Evolutionary conservation across 2,113 vertebrate genomes (phyloP).

Genomic region (Xerus inauris): DNA sequence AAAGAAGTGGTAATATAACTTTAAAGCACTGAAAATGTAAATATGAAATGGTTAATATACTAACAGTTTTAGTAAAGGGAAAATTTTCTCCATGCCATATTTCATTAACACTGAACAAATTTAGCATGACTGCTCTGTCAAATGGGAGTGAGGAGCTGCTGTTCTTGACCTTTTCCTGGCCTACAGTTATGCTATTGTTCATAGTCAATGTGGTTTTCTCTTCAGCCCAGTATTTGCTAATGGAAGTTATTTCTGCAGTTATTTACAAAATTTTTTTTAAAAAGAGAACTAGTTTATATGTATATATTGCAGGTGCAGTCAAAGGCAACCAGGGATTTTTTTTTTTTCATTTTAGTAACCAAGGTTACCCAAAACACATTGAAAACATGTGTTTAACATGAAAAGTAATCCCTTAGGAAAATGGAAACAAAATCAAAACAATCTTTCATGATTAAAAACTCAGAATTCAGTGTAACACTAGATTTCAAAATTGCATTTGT

Average conservation of each 20-base stretch:
- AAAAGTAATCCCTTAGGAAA: constrained; percentile 50
- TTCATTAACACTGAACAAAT: constrained; percentile 59
- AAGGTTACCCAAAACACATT: constrained; percentile 56
- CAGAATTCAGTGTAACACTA: not conserved
- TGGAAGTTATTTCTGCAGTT: constrained; percentile 67
- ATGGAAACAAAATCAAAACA: constrained; percentile 36
- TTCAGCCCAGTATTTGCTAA: constrained; percentile 59
- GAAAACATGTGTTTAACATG: not conserved
- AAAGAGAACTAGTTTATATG: constrained; percentile 68
- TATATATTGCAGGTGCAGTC: constrained; percentile 52
- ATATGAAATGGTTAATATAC: constrained; percentile 52
- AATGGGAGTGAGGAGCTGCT: not conserved
- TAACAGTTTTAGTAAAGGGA: constrained; percentile 45
- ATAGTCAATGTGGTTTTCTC: constrained; percentile 66
- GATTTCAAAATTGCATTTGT: constrained; percentile 14
- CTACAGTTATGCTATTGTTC: constrained; percentile 52
- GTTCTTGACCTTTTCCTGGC: constrained; percentile 77
- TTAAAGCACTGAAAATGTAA: not conserved
- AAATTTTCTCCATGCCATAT: not conserved
- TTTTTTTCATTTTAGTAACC: constrained; percentile 43
- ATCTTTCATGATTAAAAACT: constrained; percentile 1
- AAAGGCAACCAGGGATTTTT: constrained; percentile 51
- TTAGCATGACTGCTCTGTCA: constrained; percentile 43
- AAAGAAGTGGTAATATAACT: constrained; percentile 58
- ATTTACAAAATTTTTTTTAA: constrained; percentile 49